These are phyloP conservation scores for Drosophila kanapiae DNA, from an alignment of 1,140 invertebrate genomes.

Conservation along the genomic window DNA sequence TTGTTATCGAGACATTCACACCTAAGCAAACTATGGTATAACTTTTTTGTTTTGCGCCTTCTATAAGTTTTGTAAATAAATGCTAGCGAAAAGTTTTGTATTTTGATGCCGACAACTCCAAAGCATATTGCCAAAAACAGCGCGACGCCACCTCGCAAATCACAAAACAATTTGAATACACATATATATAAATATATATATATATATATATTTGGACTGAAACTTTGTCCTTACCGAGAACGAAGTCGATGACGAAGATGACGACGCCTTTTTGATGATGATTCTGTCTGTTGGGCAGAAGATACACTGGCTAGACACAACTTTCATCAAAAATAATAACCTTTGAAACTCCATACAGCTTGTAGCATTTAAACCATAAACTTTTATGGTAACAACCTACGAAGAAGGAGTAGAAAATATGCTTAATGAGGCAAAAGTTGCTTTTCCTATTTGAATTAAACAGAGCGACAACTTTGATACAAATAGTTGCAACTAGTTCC, in stretches of 20 bases:
- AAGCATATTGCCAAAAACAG: constrained; percentile 29
- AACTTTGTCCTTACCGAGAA: constrained; percentile 39
- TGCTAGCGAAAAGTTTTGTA: constrained; percentile 28
- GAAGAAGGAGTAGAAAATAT: constrained; percentile 40
- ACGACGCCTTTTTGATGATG: constrained; percentile 12
- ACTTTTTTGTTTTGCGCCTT: constrained; percentile 15
- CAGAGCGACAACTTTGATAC: constrained; percentile 34
- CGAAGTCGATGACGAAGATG: constrained; percentile 10
- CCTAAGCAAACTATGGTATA: constrained; percentile 3
- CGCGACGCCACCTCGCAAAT: constrained; percentile 15
- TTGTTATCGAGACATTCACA: constrained; percentile 12
- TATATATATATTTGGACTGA: constrained; percentile 7
- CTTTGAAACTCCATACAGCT: constrained; percentile 45
- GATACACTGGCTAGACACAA: constrained; percentile 39
- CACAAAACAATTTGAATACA: constrained; percentile 52
- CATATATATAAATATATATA: constrained; percentile 21
- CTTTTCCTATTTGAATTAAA: constrained; percentile 26
- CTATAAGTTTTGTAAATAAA: constrained; percentile 14
- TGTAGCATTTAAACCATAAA: constrained; percentile 37
- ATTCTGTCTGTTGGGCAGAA: constrained; percentile 24
- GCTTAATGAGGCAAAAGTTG: constrained; percentile 49
- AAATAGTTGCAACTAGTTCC: constrained; percentile 31
- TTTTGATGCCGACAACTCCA: constrained; percentile 16
- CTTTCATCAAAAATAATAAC: constrained; percentile 46
- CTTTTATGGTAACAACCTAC: constrained; percentile 33